Base-by-base conservation (phyloP, 2,113 vertebrate genomes). In the Hiodon alosoides region DNA sequence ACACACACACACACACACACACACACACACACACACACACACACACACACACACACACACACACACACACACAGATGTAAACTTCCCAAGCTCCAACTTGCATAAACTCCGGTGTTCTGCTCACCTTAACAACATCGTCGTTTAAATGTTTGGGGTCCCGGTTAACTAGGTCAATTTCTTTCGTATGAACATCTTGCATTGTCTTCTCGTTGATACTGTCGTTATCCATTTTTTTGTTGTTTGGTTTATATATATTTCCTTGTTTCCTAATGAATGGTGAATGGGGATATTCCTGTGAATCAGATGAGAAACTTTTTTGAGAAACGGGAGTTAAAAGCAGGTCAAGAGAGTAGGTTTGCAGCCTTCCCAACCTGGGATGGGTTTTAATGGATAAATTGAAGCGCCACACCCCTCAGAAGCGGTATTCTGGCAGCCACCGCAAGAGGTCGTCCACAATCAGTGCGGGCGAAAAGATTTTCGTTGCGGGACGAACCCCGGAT, bases 171-270 rank as follows among this genome's bases (percentile, higher is more conserved):
- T 98, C 96, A 67, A 99, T 99, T 89, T 99, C 96, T 75, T 98
- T 98, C 78, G 96, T 98, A 89, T 97, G 96, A 78, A 94, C 86
- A 69, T 99, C 96, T 13, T 89, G 90, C 89, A 93, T 76, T 64
- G 89, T 89, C 83, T 98, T 97, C 85, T 96, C 93, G 83, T 87
- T 91, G 83, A 95, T 72, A 76, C 89, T 92, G 51, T 97, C 95
- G 81, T 95, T 96, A 78, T 95, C 94, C 94, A 98, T 98, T 86
- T 90, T 90, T 88, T 95, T 98, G 89, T 99, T 99, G 87, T 99
- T 96, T 60, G 97, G 97, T 80, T 98, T 98, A 89, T 98, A 98
- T 83, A 99, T 99, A 89, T 99, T 99, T 81, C 97, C 97, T 87
- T 98, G 94, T 77, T 98, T 95, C 86, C 96, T 87, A 83, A 94